Conservation (phyloP, 2,113 vertebrate genomes). For the Mesoclemmys tuberculata region DNA sequence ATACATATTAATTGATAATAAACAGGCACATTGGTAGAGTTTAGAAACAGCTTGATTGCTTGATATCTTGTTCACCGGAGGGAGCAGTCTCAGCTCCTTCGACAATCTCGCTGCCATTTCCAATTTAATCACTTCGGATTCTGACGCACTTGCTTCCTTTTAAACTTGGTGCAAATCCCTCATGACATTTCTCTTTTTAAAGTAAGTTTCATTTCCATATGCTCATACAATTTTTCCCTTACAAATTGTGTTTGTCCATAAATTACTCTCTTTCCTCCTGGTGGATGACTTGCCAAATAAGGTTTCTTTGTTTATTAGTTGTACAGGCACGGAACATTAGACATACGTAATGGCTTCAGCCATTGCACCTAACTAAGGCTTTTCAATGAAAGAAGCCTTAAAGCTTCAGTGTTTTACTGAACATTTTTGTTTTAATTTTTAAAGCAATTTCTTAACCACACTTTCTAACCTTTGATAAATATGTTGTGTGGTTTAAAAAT, state of each 20-base stretch:
- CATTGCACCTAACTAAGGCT: slow-evolving; percentile 45
- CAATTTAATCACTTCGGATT: slow-evolving; percentile 51
- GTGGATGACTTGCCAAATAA: background rate
- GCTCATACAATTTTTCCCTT: slow-evolving; percentile 55
- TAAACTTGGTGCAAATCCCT: slow-evolving; percentile 64
- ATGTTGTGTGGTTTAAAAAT: background rate
- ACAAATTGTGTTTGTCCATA: slow-evolving; percentile 13
- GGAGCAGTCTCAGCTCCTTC: slow-evolving; percentile 11
- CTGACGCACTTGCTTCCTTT: slow-evolving; percentile 57
- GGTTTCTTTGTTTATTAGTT: slow-evolving; percentile 48
- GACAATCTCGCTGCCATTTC: slow-evolving; percentile 60
- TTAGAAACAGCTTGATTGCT: slow-evolving; percentile 37
- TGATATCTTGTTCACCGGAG: slow-evolving; percentile 1
- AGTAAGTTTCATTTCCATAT: slow-evolving; percentile 55
- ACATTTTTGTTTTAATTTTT: background rate
- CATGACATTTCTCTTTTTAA: slow-evolving; percentile 59
- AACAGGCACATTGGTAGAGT: slow-evolving; percentile 25
- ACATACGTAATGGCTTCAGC: background rate
- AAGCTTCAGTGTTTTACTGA: slow-evolving; percentile 11
- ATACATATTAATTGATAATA: background rate
- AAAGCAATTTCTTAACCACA: background rate
- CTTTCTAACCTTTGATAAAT: background rate
- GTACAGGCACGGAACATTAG: background rate
- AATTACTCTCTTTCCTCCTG: background rate
- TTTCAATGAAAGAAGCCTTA: slow-evolving; percentile 16